Conservation (phyloP, 1,140 invertebrate genomes). For the Aphelinus certus region DNA sequence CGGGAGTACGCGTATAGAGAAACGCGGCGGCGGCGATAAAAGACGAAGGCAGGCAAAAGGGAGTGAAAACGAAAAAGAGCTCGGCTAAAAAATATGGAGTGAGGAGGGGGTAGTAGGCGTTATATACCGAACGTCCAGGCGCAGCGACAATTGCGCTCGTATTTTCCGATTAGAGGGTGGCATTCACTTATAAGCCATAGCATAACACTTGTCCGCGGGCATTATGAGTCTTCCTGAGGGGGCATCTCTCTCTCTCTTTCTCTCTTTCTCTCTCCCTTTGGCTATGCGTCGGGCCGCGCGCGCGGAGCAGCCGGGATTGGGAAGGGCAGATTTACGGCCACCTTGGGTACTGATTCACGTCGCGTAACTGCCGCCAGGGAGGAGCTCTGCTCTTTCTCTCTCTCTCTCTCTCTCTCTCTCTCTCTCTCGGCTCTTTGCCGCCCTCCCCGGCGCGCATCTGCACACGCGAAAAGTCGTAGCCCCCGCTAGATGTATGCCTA, state of each 20-base stretch:
- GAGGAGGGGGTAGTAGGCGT: neutral
- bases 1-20: too few species aligned
- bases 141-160: slow-evolving; percentile 62
- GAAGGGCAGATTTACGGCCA: slow-evolving; percentile 64
- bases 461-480: slow-evolving; percentile 41
- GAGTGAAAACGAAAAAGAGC: slow-evolving; percentile 17
- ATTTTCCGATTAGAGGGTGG: slow-evolving; percentile 66
- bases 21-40: neutral
- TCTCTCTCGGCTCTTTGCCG: neutral
- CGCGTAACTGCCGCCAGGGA: slow-evolving; percentile 44
- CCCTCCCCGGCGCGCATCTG: slow-evolving; percentile 1
- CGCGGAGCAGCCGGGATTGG: neutral
- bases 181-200: slow-evolving; percentile 67
- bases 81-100: neutral
- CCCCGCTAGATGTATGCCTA: slow-evolving; percentile 10
- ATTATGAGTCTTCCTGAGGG: slow-evolving; percentile 57
- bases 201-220: slow-evolving; percentile 66
- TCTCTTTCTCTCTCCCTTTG: slow-evolving; percentile 14
- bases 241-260: slow-evolving; percentile 24
- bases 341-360: slow-evolving; percentile 67
- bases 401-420: neutral
- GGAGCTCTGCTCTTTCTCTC: neutral
- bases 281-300: slow-evolving; percentile 31
- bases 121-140: too few species aligned
- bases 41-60: slow-evolving; percentile 5